Evolutionary conservation across 2,113 vertebrate species (phyloP).

Genomic region (Furnarius figulus): DNA sequence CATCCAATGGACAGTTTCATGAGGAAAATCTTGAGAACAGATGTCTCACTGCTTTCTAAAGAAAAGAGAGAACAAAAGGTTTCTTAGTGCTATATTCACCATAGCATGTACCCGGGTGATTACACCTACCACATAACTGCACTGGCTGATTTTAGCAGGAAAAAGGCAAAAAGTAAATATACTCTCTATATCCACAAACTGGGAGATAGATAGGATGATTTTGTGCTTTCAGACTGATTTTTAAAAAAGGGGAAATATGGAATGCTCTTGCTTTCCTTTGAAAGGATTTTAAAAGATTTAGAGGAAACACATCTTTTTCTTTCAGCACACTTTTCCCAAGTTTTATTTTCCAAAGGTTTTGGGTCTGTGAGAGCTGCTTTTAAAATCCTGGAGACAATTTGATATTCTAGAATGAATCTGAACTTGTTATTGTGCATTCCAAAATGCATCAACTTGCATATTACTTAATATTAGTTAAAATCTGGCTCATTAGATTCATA

Average conservation of each 20-base stretch:
- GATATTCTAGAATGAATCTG: neutral
- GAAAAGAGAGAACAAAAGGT: neutral
- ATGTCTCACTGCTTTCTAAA: neutral
- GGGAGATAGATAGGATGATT: neutral
- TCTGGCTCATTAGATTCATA: neutral
- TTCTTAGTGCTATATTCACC: neutral
- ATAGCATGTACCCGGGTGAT: neutral
- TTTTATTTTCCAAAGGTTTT: neutral
- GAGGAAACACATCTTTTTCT: neutral
- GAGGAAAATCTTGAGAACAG: neutral
- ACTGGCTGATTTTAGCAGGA: neutral
- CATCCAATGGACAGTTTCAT: neutral
- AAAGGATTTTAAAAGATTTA: neutral
- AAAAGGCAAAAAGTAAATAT: neutral
- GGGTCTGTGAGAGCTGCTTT: neutral
- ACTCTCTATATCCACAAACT: neutral
- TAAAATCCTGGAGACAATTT: neutral
- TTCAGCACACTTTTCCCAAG: neutral
- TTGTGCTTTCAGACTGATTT: neutral
- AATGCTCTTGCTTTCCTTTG: neutral
- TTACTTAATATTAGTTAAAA: neutral
- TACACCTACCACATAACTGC: neutral
- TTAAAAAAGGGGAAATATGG: neutral
- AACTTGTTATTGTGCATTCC: fast-evolving
- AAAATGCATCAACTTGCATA: neutral